phyloP scores from a whole-genome alignment of 2,888 invertebrate species.

The Zaprionus bogoriensis region DNA sequence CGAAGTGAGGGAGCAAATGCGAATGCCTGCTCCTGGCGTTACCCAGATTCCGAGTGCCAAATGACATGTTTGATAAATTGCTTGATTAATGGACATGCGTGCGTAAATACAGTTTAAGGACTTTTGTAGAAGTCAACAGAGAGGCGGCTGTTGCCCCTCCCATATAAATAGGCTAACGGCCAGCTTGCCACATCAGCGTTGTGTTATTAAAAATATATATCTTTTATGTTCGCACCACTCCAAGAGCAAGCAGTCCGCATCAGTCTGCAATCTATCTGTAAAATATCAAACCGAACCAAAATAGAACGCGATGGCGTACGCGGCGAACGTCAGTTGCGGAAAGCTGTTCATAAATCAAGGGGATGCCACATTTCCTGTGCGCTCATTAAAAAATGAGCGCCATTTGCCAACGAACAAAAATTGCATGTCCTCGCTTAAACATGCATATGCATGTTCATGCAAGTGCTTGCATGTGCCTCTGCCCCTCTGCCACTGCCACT shows the following conservation, averaged over 20 bases:
- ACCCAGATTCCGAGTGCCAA: conserved; percentile 4
- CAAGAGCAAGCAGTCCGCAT: conserved; percentile 23
- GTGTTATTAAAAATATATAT: conserved; percentile 1
- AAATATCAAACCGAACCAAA: not conserved
- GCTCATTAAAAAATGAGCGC: conserved; percentile 74
- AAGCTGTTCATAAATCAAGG: conserved; percentile 66
- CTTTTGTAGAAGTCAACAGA: conserved; percentile 36
- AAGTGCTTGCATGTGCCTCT: conserved; percentile 8
- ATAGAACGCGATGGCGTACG: too few species aligned
- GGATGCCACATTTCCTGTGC: conserved; percentile 62
- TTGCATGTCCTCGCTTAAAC: conserved; percentile 62
- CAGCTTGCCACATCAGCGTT: conserved; percentile 23
- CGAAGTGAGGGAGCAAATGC: conserved; percentile 18
- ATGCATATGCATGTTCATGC: conserved; percentile 57
- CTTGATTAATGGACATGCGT: conserved; percentile 72
- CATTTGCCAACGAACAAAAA: conserved; percentile 68
- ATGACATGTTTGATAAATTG: conserved; percentile 76
- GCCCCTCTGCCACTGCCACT: not conserved
- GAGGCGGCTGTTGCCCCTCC: conserved; percentile 31
- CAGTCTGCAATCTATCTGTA: not conserved
- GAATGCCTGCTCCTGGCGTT: conserved; percentile 1
- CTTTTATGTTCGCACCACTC: conserved; percentile 15
- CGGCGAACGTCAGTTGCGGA: conserved; percentile 60
- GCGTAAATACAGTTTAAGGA: conserved; percentile 70
- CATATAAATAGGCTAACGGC: not conserved